Base-by-base conservation (phyloP, 2,113 vertebrate species). In the Hepsetus odoe region DNA sequence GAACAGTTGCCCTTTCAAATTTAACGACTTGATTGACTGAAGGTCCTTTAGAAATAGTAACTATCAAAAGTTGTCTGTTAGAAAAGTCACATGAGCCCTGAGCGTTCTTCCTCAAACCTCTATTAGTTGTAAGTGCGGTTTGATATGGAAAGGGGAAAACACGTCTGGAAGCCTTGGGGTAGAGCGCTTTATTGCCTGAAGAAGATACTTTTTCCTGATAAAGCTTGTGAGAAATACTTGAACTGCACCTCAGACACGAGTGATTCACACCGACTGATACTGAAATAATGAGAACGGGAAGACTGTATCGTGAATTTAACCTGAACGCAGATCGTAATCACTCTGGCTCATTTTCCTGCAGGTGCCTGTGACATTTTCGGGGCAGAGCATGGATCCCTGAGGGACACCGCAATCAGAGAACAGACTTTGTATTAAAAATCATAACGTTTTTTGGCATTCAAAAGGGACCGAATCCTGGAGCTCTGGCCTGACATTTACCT, bases 21-120 rank as follows among this genome's bases (percentile, higher is more conserved):
- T 18, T 16, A 32, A 53, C 32, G 22, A 65, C 14, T 74, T 62
- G 24, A 12, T 28, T 38, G 22, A 11, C 46, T 26, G 11, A 24
- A n/a, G 69, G 80, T 76, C 75, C 70, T 46, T n/a, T 73, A 18
- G 22, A 74, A 62, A 35, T 22, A 46, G 67, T 22, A 46, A 65
- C 55, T 53, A 72, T 32, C 22, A 78, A 74, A 70, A 74, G 32
- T 58, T 44, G 28, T 32, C 28, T 10, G 32, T 58, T 26, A 35
- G 65, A 75, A 72, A 44, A 71, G 71, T 72, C 80, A 24, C 38
- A 51, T 35, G 70, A 84, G 62, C 71, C 83, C 83, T 85, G 83
- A 85, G 83, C 44, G 28, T 64, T 81, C 64, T 10, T 51, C 51
- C 6, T 35, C 44, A 46, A 56, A 71, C 13, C 65, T 40, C 32